Conservation (phyloP, 2,797 vertebrate species). For the Cyclopterus lumpus region DNA sequence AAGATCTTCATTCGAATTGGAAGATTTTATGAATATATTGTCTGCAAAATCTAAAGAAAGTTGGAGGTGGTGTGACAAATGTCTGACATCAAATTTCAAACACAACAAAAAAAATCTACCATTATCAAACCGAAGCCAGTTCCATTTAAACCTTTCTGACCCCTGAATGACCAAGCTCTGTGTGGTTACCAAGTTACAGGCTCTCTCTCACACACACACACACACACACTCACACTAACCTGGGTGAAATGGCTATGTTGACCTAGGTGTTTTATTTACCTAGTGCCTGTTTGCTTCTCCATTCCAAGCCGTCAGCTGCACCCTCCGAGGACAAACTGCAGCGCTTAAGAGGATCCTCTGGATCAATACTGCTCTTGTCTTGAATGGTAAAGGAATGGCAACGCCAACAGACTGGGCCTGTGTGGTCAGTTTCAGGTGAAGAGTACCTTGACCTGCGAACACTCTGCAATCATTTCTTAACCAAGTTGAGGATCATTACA, state of each 20-base stretch:
- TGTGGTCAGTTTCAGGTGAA: conserved; percentile 77
- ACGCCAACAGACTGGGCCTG: conserved; percentile 56
- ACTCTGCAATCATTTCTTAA: conserved; percentile 52
- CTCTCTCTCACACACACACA: conserved; percentile 32
- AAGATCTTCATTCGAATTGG: background rate
- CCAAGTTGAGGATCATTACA: conserved; percentile 26
- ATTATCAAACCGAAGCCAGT: background rate
- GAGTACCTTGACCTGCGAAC: conserved; percentile 58
- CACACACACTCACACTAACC: conserved; percentile 29
- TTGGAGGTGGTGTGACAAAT: background rate
- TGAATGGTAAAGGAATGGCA: conserved; percentile 70
- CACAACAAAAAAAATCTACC: background rate
- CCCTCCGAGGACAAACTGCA: conserved; percentile 82
- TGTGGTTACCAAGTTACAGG: conserved; percentile 63
- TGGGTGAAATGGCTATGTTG: conserved; percentile 81
- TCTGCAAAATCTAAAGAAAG: background rate
- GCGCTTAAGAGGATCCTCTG: conserved; percentile 73
- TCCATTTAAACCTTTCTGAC: conserved; percentile 45
- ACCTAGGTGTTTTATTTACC: conserved; percentile 84
- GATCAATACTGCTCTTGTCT: conserved; percentile 84
- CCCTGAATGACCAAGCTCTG: conserved; percentile 53
- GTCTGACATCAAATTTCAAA: background rate
- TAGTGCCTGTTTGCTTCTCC: conserved; percentile 80
- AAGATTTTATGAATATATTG: background rate
- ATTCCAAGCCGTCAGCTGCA: conserved; percentile 79